Evolutionary conservation across 2,888 invertebrate species (phyloP).

Genomic region (Caenorhabditis doughertyi): DNA sequence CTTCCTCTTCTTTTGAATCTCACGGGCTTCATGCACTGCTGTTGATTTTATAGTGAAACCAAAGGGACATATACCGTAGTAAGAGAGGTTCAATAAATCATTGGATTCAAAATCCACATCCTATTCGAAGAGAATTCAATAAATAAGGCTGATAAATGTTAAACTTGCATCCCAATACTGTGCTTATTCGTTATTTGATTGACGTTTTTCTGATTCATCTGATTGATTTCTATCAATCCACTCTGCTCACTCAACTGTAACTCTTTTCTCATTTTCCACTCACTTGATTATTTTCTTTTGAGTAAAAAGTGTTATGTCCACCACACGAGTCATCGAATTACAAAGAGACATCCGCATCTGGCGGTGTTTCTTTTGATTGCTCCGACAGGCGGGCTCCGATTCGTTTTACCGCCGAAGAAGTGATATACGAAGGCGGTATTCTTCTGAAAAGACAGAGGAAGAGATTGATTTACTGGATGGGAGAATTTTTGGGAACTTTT

Average conservation of each 20-base stretch:
- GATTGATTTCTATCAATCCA: too few species aligned
- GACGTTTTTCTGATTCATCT: conserved; percentile 1
- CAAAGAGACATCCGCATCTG: conserved; percentile 18
- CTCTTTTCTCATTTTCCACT: not conserved
- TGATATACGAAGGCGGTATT: conserved; percentile 36
- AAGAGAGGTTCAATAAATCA: too few species aligned
- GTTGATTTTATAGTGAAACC: too few species aligned
- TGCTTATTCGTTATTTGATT: not conserved
- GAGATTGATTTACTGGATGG: conserved; percentile 21
- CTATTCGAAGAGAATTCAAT: too few species aligned
- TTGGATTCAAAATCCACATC: too few species aligned
- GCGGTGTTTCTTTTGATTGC: conserved; percentile 17
- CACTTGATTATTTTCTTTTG: conserved; percentile 21
- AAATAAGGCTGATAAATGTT: too few species aligned
- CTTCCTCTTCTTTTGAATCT: too few species aligned
- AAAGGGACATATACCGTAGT: too few species aligned
- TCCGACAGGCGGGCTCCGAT: conserved; percentile 30
- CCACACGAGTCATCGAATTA: conserved; percentile 4
- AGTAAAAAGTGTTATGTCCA: not conserved
- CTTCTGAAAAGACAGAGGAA: not conserved
- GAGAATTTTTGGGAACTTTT: conserved; percentile 1
- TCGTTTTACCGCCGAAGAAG: conserved; percentile 37
- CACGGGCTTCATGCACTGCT: too few species aligned
- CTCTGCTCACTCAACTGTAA: not conserved
- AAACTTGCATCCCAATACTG: too few species aligned